Percentiles rank a stretch among this genome's conserved stretches.
These are phyloP conservation scores for Orthosia incerta DNA, from an alignment of 2,888 invertebrate species.

Conservation along the genomic window DNA sequence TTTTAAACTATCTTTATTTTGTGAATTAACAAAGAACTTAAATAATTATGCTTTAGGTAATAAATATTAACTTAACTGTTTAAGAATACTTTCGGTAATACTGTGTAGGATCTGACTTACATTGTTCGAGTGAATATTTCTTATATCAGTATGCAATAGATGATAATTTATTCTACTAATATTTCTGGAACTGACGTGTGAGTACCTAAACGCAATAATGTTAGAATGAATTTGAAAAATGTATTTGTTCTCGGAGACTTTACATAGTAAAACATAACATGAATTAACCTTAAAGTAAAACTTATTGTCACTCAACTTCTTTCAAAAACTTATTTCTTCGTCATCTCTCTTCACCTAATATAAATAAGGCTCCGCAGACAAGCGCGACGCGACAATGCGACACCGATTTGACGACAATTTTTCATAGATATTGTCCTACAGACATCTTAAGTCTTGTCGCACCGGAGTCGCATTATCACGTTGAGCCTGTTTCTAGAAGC, in stretches of 20 bases:
- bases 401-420: no score
- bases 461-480: no score
- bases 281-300: neutral
- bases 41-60: slow-evolving; percentile 7
- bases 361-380: neutral
- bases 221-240: slow-evolving; percentile 11
- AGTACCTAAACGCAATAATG: slow-evolving; percentile 3
- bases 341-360: slow-evolving; percentile 19
- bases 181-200: slow-evolving; percentile 19
- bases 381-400: no score
- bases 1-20: slow-evolving; percentile 38
- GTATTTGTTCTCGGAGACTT: neutral
- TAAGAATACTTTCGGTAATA: slow-evolving; percentile 46
- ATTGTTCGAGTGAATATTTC: slow-evolving; percentile 1
- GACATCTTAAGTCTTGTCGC: no score
- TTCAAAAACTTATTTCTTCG: neutral
- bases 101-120: neutral
- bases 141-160: slow-evolving; percentile 1
- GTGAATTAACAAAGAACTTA: slow-evolving; percentile 18
- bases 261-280: slow-evolving; percentile 6
- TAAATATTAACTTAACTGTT: slow-evolving; percentile 39
- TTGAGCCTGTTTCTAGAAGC: no score
- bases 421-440: no score
- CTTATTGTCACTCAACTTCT: slow-evolving; percentile 25
- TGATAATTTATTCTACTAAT: slow-evolving; percentile 41